These are phyloP conservation scores for Leuciscus idus DNA, from an alignment of 2,113 vertebrate genomes.

Conservation along the genomic window DNA sequence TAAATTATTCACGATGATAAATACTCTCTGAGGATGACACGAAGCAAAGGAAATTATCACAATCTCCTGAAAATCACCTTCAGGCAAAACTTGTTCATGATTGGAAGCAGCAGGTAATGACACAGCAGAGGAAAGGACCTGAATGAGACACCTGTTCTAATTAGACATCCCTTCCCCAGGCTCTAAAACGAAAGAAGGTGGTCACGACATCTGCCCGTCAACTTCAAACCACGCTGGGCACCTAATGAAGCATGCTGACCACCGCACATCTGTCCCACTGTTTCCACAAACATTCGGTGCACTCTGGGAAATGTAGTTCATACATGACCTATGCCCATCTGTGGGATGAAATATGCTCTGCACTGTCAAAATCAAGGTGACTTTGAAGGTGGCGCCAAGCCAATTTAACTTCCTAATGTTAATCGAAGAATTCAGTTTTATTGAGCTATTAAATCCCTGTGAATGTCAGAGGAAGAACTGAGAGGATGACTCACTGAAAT, in stretches of 20 bases:
- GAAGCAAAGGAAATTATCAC: not conserved
- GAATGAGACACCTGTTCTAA: conserved; percentile 50
- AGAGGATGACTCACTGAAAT: conserved; percentile 37
- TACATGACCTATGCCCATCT: not conserved
- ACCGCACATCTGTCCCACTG: conserved; percentile 40
- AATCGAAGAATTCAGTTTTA: conserved; percentile 21
- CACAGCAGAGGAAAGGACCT: conserved; percentile 24
- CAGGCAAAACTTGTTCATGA: conserved; percentile 30
- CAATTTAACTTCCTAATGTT: not conserved
- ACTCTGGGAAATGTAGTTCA: conserved; percentile 24
- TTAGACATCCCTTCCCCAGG: conserved; percentile 20
- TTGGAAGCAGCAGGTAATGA: conserved; percentile 40
- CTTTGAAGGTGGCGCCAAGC: not conserved
- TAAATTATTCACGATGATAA: conserved; percentile 21
- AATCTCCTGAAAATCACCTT: conserved; percentile 20
- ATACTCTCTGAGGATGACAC: conserved; percentile 17
- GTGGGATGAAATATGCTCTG: not conserved
- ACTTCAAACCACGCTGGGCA: conserved; percentile 6
- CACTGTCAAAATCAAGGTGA: conserved; percentile 26
- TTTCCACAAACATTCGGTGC: not conserved
- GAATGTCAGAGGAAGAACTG: conserved; percentile 14
- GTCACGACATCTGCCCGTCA: conserved; percentile 31
- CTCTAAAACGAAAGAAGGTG: not conserved
- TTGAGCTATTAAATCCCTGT: conserved; percentile 12
- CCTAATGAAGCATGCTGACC: conserved; percentile 52